Evolutionary conservation across 2,888 invertebrate genomes (phyloP).

Genomic region (Diplazon laetatorius): DNA sequence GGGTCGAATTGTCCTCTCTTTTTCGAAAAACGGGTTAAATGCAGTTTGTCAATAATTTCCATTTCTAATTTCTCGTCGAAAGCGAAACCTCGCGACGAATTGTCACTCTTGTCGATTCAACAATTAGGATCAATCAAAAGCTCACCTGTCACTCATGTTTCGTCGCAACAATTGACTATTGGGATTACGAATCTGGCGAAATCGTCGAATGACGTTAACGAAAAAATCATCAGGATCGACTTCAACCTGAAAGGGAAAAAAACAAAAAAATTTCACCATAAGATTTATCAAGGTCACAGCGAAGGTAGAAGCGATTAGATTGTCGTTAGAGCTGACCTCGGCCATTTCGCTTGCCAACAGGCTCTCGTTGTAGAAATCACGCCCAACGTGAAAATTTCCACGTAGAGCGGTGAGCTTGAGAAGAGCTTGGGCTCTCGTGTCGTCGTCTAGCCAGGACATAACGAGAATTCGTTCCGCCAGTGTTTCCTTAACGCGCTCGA

Average conservation of each 20-base stretch:
- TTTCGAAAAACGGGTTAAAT: too few relatives aligned
- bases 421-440: conserved; percentile 81
- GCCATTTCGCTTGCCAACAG: conserved; percentile 77
- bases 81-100: too few relatives aligned
- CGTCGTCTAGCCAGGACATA: conserved; percentile 82
- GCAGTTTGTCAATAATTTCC: too few relatives aligned
- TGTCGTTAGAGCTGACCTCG: conserved; percentile 70
- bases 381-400: conserved; percentile 82
- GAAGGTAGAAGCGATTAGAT: background rate
- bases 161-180: conserved; percentile 72
- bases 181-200: conserved; percentile 78
- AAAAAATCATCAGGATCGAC: conserved; percentile 82
- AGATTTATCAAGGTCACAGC: background rate
- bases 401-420: conserved; percentile 81
- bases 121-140: background rate
- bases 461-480: conserved; percentile 80
- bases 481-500: conserved; percentile 82
- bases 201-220: conserved; percentile 80
- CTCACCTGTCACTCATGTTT: conserved; percentile 76
- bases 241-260: conserved; percentile 78
- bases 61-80: too few relatives aligned
- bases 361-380: conserved; percentile 78
- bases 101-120: too few relatives aligned
- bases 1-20: too few relatives aligned
- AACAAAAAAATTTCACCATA: too few relatives aligned